A percentile compares a stretch with the other conserved stretches of the same genome.
Evolutionary conservation across 2,797 vertebrate genomes (phyloP).

Genomic region (Pseudochaenichthys georgianus): DNA sequence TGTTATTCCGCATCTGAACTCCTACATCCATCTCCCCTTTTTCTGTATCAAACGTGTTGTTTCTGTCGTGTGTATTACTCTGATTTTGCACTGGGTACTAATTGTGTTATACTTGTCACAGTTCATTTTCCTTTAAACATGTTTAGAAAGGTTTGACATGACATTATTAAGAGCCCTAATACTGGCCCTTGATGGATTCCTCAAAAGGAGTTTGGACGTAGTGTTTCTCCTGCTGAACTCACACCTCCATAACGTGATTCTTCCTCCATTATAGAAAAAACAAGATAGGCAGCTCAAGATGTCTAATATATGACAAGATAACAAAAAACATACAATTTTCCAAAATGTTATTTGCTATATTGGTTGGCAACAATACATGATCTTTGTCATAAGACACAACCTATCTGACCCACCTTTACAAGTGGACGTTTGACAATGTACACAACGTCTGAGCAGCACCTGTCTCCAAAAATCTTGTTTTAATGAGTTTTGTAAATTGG

Average conservation of each 20-base stretch:
- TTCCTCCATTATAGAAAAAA: not conserved
- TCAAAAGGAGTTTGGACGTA: slow-evolving; percentile 33
- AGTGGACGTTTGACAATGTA: not conserved
- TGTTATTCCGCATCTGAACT: slow-evolving; percentile 58
- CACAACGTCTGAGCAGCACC: not conserved
- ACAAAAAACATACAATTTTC: not conserved
- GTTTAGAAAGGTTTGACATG: not conserved
- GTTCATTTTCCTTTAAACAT: not conserved
- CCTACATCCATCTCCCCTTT: slow-evolving; percentile 5
- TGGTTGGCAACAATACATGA: not conserved
- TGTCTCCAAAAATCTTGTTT: slow-evolving; percentile 9
- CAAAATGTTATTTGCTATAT: not conserved
- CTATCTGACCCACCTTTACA: not conserved
- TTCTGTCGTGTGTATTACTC: not conserved
- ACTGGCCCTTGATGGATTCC: slow-evolving; percentile 51
- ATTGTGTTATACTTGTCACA: not conserved
- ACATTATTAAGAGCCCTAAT: not conserved
- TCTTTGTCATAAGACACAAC: slow-evolving; percentile 1
- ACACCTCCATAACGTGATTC: slow-evolving; percentile 2
- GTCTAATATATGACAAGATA: not conserved
- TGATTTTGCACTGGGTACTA: not conserved
- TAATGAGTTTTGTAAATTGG: slow-evolving; percentile 28
- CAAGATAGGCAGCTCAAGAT: not conserved
- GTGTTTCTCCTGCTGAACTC: slow-evolving; percentile 34
- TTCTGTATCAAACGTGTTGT: not conserved